Conservation (phyloP, 2,888 invertebrate species). For the Dione juno region DNA sequence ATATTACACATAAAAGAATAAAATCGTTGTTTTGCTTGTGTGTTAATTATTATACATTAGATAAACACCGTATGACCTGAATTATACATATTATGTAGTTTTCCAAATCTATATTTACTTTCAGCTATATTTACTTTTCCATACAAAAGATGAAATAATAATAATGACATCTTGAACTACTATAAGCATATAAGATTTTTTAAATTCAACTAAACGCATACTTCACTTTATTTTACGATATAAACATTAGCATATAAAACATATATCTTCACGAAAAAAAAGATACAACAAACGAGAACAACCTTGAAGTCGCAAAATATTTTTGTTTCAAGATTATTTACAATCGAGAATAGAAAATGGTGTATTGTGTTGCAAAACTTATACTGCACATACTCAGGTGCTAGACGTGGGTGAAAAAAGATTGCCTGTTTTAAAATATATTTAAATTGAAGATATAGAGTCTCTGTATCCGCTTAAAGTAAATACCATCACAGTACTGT, state of each 20-base stretch:
- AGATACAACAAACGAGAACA: conserved; percentile 1
- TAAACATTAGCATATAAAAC: conserved; percentile 13
- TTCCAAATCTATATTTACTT: too few species aligned
- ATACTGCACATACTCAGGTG: conserved; percentile 29
- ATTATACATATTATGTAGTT: too few species aligned
- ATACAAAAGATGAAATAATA: too few species aligned
- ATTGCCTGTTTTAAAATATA: background rate
- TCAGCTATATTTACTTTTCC: too few species aligned
- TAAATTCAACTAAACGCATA: background rate
- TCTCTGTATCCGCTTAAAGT: background rate
- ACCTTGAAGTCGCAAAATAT: conserved; percentile 26
- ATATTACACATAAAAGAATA: background rate
- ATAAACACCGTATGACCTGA: too few species aligned
- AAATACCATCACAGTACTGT: background rate
- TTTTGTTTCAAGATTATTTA: conserved; percentile 26
- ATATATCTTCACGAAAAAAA: conserved; percentile 9
- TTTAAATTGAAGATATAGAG: background rate
- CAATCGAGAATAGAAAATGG: conserved; percentile 24
- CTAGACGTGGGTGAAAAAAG: conserved; percentile 26
- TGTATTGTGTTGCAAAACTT: conserved; percentile 24
- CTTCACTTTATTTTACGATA: conserved; percentile 5
- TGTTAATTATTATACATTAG: too few species aligned
- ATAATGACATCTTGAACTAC: too few species aligned
- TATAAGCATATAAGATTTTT: too few species aligned
- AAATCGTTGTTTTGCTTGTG: too few species aligned